phyloP scores from a whole-genome alignment of 1,140 invertebrate genomes.

The Zophobas morio region DNA sequence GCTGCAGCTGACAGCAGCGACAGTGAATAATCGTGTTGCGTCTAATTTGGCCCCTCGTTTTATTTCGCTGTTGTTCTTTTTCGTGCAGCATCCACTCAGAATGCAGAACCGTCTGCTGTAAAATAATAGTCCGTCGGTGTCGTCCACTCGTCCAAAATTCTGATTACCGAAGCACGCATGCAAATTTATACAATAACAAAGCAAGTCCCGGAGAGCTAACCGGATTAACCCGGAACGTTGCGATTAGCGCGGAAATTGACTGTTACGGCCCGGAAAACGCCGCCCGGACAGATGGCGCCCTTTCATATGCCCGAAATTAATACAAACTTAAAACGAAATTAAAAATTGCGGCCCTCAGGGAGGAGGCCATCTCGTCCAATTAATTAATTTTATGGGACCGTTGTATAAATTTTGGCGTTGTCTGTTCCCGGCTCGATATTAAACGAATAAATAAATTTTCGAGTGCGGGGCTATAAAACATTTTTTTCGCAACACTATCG shows the following conservation, averaged over 20 bases:
- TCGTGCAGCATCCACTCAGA: not conserved
- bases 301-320: conserved; percentile 42
- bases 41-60: not conserved
- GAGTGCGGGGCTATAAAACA: not conserved
- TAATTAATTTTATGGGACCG: conserved; percentile 28
- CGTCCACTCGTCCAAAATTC: conserved; percentile 17
- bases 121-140: conserved; percentile 18
- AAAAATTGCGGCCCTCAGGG: conserved; percentile 12
- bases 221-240: conserved; percentile 56
- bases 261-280: conserved; percentile 60
- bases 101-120: not conserved
- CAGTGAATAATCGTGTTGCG: no score
- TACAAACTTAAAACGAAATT: conserved; percentile 42
- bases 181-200: conserved; percentile 60
- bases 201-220: conserved; percentile 51
- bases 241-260: conserved; percentile 62
- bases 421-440: not conserved
- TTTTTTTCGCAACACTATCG: conserved; percentile 1
- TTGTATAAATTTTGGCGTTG: conserved; percentile 16
- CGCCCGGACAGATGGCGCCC: conserved; percentile 52
- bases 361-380: conserved; percentile 16
- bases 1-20: no score
- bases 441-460: conserved; percentile 22
- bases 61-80: not conserved
- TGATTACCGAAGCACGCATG: conserved; percentile 51